Conservation (phyloP, 1,140 invertebrate species). For the Aplysia californica region DNA sequence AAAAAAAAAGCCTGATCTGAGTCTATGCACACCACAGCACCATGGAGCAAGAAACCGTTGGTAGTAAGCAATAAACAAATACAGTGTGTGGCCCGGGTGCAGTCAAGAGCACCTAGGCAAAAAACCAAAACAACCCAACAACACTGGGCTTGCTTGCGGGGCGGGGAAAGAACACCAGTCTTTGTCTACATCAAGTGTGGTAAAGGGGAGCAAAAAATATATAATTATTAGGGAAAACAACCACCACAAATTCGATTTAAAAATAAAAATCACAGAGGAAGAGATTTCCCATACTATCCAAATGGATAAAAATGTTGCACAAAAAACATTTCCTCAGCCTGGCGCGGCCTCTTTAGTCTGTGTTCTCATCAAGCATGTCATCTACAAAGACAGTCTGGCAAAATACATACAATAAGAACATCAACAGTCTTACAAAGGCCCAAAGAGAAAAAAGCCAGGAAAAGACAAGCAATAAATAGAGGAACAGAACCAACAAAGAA, state of each 20-base stretch:
- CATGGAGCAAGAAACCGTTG: too few species aligned
- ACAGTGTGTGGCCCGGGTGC: too few species aligned
- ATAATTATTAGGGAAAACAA: not conserved
- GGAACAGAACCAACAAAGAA: not conserved
- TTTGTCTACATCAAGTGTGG: too few species aligned
- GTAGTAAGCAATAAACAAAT: too few species aligned
- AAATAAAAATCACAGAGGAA: not conserved
- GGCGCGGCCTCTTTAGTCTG: not conserved
- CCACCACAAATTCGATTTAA: not conserved
- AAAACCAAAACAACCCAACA: too few species aligned
- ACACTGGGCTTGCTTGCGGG: too few species aligned
- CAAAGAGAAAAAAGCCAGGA: not conserved
- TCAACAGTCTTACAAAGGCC: not conserved
- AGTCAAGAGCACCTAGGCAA: too few species aligned
- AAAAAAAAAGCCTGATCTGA: too few species aligned
- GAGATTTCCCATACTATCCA: not conserved
- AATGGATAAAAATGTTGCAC: not conserved
- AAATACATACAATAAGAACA: not conserved
- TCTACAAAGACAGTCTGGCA: constrained; percentile 19
- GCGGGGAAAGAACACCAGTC: too few species aligned
- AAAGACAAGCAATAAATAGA: not conserved
- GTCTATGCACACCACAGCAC: too few species aligned
- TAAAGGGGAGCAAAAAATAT: not conserved
- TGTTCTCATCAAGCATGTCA: constrained; percentile 14
- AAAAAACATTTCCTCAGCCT: not conserved